A percentile compares a stretch with the other conserved stretches of the same genome.
These are phyloP conservation scores for Steinernema hermaphroditum DNA, from an alignment of 2,888 invertebrate species.

Conservation along the genomic window DNA sequence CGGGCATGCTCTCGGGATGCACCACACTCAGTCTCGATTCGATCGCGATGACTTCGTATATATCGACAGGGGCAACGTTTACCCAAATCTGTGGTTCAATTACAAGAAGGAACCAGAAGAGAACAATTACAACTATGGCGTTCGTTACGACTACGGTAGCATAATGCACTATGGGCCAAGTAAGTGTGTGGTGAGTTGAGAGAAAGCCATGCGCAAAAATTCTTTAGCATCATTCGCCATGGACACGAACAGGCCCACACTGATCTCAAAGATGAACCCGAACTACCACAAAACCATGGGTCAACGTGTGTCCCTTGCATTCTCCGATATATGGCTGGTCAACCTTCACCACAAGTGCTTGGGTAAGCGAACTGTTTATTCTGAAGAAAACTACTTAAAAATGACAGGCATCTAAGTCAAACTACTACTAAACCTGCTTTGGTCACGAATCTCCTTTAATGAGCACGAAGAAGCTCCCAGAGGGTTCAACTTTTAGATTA, in stretches of 20 bases:
- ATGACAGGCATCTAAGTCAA: too few relatives aligned
- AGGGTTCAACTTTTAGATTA: too few relatives aligned
- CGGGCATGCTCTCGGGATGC: conserved; percentile 59
- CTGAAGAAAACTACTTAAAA: too few relatives aligned
- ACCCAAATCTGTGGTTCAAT: conserved; percentile 41
- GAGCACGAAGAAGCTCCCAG: too few relatives aligned
- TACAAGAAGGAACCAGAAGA: conserved; percentile 56
- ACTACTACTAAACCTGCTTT: too few relatives aligned
- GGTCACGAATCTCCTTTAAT: too few relatives aligned
- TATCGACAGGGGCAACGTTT: conserved; percentile 31
- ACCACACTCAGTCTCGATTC: conserved; percentile 58
- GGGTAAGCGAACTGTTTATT: conserved; percentile 38
- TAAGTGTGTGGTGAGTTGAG: background rate
- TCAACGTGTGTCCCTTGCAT: conserved; percentile 42
- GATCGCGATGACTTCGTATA: conserved; percentile 53
- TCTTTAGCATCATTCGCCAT: conserved; percentile 6
- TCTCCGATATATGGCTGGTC: conserved; percentile 60
- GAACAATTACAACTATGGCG: conserved; percentile 58
- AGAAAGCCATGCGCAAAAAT: background rate
- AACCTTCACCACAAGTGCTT: conserved; percentile 61
- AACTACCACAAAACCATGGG: conserved; percentile 44
- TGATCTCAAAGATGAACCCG: conserved; percentile 44
- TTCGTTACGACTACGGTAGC: conserved; percentile 62
- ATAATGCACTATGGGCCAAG: conserved; percentile 35
- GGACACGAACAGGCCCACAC: conserved; percentile 34